Evolutionary conservation across 2,797 vertebrate genomes (phyloP).

Genomic region (Alectoris magna): DNA sequence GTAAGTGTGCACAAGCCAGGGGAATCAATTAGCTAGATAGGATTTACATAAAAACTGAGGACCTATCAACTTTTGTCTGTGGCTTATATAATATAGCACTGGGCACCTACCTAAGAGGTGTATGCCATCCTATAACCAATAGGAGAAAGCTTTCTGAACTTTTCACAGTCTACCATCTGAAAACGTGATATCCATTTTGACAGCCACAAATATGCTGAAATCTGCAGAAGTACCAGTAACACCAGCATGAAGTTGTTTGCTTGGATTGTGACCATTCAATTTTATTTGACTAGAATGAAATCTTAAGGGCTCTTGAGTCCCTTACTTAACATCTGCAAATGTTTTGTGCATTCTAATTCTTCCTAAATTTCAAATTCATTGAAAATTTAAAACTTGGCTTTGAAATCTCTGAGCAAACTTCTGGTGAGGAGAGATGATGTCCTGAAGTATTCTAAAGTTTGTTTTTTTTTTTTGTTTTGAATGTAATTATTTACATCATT

Average conservation of each 20-base stretch:
- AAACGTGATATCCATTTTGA: fast-evolving
- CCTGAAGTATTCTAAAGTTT: neutral
- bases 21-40: neutral
- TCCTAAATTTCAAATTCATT: neutral
- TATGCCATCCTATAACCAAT: neutral
- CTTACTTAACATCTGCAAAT: neutral
- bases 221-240: neutral
- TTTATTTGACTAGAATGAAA: neutral
- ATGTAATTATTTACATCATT: neutral
- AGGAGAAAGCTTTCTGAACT: neutral
- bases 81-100: neutral
- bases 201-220: neutral
- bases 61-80: neutral
- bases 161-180: neutral
- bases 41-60: neutral
- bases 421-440: neutral
- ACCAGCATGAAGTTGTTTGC: neutral
- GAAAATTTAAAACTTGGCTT: neutral
- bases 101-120: neutral
- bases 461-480: neutral
- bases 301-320: neutral
- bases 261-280: neutral
- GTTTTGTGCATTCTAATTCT: neutral
- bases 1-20: neutral
- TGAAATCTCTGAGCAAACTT: neutral